Conservation (phyloP, 64 coral and sea anemone genomes). For the Orbicella faveolata region DNA sequence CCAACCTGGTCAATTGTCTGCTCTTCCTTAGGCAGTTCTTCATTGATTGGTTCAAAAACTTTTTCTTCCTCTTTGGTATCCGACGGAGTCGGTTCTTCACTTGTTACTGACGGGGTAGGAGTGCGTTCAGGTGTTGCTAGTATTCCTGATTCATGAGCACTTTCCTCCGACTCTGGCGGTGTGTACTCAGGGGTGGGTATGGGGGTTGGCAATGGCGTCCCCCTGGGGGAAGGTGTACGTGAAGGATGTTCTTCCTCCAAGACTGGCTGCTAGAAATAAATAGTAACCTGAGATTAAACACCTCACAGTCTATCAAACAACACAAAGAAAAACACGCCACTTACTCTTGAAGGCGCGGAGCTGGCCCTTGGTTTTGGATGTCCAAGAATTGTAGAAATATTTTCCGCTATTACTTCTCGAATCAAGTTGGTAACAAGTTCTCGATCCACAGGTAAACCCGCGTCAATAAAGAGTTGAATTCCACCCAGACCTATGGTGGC, state of each 20-base stretch:
- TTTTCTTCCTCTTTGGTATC: slow-evolving; percentile 37
- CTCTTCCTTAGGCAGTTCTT: slow-evolving; percentile 38
- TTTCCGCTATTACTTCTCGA: slow-evolving; percentile 86
- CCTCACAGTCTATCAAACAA: neutral
- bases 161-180: slow-evolving; percentile 77
- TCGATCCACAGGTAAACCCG: slow-evolving; percentile 90
- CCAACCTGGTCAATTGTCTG: slow-evolving; percentile 17
- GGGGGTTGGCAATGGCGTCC: slow-evolving; percentile 70
- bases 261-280: slow-evolving; percentile 8
- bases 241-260: slow-evolving; percentile 44
- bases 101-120: slow-evolving; percentile 55
- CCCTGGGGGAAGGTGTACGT: slow-evolving; percentile 25
- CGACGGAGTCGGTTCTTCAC: slow-evolving; percentile 11
- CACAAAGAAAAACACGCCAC: neutral
- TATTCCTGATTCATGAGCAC: slow-evolving; percentile 47
- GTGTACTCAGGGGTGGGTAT: slow-evolving; percentile 88
- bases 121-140: slow-evolving; percentile 65
- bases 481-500: slow-evolving; percentile 89
- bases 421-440: slow-evolving; percentile 82
- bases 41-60: slow-evolving; percentile 25
- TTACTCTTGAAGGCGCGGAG: slow-evolving; percentile 44
- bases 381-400: slow-evolving; percentile 78
- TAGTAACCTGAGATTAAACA: neutral
- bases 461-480: slow-evolving; percentile 94
- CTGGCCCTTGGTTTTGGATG: slow-evolving; percentile 81